A percentile compares a stretch with the other conserved stretches of the same genome.
Conservation (phyloP, 2,113 vertebrate species). For the Mastomys natalensis region DNA sequence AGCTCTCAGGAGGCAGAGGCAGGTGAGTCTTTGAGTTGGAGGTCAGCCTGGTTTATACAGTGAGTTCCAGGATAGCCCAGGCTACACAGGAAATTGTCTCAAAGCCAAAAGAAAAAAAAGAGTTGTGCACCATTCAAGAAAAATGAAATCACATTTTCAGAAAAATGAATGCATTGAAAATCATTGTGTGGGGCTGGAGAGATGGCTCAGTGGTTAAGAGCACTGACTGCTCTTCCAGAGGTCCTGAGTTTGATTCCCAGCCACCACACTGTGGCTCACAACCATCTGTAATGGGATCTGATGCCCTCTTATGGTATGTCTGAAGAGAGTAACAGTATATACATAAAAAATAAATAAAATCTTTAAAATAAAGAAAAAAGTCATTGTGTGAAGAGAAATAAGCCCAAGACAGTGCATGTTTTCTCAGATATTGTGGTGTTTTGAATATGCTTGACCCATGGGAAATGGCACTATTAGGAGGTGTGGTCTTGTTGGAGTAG, state of each 20-base stretch:
- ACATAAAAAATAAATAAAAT: not conserved
- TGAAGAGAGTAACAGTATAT: too few species aligned
- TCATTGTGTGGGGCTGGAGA: not conserved
- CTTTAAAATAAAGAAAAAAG: not conserved
- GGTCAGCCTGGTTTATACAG: not conserved
- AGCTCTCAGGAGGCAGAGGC: not conserved
- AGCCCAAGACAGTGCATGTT: not conserved
- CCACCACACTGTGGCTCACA: too few species aligned
- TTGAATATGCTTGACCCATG: too few species aligned
- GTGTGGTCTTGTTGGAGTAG: too few species aligned
- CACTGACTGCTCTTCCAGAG: too few species aligned
- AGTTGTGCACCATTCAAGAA: not conserved
- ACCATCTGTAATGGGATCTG: too few species aligned
- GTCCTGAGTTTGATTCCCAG: too few species aligned
- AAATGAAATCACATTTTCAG: not conserved
- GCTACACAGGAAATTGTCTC: not conserved
- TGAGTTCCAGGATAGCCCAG: not conserved
- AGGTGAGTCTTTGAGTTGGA: not conserved
- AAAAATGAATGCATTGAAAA: not conserved
- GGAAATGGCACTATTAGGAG: too few species aligned
- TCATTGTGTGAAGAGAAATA: not conserved
- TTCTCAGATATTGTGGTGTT: not conserved
- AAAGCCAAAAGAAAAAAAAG: too few species aligned
- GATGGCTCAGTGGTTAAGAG: too few species aligned
- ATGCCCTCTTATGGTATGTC: too few species aligned